Evolutionary conservation across 2,797 vertebrate species (phyloP).

Genomic region (Leptodactylus fallax): DNA sequence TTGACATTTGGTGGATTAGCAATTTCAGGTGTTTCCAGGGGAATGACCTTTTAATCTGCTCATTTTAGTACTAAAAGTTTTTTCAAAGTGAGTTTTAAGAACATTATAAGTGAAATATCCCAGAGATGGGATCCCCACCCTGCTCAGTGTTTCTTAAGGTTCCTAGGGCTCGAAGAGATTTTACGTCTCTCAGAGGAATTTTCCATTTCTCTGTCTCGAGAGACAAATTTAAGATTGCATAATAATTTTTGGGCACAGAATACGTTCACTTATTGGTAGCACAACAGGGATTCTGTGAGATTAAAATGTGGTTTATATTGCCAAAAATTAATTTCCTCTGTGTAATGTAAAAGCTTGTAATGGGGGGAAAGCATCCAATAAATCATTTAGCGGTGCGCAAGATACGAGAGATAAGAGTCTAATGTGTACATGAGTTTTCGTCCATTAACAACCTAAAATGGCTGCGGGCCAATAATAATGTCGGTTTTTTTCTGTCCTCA

Average conservation of each 20-base stretch:
- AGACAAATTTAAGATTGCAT: not conserved
- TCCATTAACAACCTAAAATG: conserved; percentile 11
- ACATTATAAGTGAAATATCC: too few relatives aligned
- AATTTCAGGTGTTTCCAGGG: too few relatives aligned
- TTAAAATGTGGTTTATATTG: conserved; percentile 44
- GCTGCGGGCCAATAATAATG: not conserved
- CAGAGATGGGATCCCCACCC: too few relatives aligned
- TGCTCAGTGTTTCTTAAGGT: fast-evolving
- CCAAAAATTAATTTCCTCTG: conserved; percentile 47
- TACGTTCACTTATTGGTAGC: conserved; percentile 28
- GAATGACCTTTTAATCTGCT: too few relatives aligned
- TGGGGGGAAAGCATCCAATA: conserved; percentile 16
- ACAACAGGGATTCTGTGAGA: conserved; percentile 27
- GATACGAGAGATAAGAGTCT: conserved; percentile 23
- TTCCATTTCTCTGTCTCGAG: not conserved
- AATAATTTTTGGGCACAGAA: conserved; percentile 27
- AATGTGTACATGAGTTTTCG: not conserved
- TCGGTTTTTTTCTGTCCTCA: not conserved
- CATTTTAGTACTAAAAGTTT: too few relatives aligned
- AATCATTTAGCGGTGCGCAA: conserved; percentile 24
- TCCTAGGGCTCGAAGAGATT: not conserved
- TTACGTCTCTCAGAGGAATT: not conserved
- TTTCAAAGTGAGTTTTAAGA: too few relatives aligned
- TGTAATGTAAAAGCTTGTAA: conserved; percentile 38
- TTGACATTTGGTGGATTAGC: too few relatives aligned